Evolutionary conservation across 37 sponge, comb jelly and placozoan species (phyloP).

Genomic region (Theonella swinhoei): DNA sequence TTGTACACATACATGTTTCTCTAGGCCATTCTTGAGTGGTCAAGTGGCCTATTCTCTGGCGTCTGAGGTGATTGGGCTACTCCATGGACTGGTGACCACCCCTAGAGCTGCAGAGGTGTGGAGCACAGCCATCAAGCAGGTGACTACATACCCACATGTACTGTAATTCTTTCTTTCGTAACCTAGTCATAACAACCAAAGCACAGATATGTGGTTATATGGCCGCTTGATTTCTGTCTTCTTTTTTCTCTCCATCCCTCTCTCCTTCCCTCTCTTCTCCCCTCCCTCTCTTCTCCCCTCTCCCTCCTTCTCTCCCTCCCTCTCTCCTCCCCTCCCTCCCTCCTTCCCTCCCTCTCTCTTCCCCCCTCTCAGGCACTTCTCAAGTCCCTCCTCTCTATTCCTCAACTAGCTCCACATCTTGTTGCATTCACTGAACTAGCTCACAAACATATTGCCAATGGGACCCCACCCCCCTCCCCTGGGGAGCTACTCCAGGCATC

Average conservation of each 20-base stretch:
- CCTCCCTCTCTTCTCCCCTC: no score
- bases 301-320: no score
- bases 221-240: no score
- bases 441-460: conserved; percentile 40
- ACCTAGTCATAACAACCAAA: no score
- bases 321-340: no score
- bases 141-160: conserved; percentile 10
- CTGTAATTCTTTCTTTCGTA: background rate
- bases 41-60: conserved; percentile 93
- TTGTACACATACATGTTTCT: background rate
- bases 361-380: conserved; percentile 42
- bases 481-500: conserved; percentile 57
- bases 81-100: conserved; percentile 79
- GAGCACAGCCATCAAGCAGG: conserved; percentile 85
- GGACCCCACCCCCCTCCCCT: conserved; percentile 34
- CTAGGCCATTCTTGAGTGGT: conserved; percentile 93
- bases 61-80: conserved; percentile 86
- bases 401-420: conserved; percentile 46
- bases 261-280: no score
- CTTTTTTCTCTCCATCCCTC: no score
- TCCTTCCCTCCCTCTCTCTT: no score
- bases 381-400: conserved; percentile 46
- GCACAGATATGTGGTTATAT: no score
- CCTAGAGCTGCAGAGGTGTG: conserved; percentile 81
- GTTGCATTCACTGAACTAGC: conserved; percentile 33